Conservation (phyloP, 1,140 invertebrate species). For the Coptotermes formosanus region DNA sequence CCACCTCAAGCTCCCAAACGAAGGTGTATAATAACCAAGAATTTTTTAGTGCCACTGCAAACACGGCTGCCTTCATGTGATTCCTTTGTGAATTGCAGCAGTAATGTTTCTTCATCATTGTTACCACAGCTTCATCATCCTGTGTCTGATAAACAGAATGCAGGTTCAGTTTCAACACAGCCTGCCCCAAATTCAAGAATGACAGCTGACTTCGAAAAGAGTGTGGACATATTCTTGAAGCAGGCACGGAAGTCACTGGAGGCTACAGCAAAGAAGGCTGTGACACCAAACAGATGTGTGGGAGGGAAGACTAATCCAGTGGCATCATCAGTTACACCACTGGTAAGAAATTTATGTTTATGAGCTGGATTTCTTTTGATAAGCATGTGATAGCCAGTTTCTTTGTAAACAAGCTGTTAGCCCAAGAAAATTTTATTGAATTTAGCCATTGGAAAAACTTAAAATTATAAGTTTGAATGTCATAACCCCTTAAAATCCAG, state of each 20-base stretch:
- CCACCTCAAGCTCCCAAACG: conserved; percentile 13
- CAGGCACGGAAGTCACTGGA: conserved; percentile 47
- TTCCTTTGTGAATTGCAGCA: too few relatives aligned
- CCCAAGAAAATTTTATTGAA: too few relatives aligned
- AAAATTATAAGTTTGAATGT: too few relatives aligned
- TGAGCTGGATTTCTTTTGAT: neutral
- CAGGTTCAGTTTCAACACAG: neutral
- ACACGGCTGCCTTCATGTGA: neutral
- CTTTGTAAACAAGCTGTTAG: too few relatives aligned
- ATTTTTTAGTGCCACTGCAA: neutral
- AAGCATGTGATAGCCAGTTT: too few relatives aligned
- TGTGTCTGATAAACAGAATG: neutral
- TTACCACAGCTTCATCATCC: too few relatives aligned
- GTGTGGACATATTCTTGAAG: conserved; percentile 47
- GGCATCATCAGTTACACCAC: neutral
- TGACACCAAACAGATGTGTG: neutral
- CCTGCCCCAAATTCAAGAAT: too few relatives aligned
- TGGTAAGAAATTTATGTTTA: neutral
- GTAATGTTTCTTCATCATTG: too few relatives aligned
- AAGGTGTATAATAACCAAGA: neutral
- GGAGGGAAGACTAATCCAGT: neutral
- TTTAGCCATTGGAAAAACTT: too few relatives aligned
- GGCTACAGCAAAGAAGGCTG: conserved; percentile 32
- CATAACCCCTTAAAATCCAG: too few relatives aligned
- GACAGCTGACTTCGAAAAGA: conserved; percentile 46